phyloP scores from a whole-genome alignment of 2,888 invertebrate species.

The Lasius platythorax region DNA sequence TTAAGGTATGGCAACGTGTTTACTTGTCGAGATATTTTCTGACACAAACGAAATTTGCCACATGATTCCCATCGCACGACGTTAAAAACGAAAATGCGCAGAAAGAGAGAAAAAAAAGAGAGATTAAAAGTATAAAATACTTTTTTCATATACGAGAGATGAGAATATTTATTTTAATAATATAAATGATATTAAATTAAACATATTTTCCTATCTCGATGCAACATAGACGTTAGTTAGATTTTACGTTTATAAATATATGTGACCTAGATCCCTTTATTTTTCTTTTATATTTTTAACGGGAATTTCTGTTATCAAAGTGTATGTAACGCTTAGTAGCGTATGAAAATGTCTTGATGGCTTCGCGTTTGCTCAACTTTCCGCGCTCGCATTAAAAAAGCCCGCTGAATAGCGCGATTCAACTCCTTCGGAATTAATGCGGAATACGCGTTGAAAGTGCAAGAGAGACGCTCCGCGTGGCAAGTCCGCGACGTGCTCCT shows the following conservation, averaged over 20 bases:
- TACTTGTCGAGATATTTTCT: neutral
- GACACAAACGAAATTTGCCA: constrained; percentile 8
- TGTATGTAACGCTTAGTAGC: neutral
- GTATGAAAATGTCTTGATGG: constrained; percentile 18
- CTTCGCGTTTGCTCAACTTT: neutral
- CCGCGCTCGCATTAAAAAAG: neutral
- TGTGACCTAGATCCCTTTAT: neutral
- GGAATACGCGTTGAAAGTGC: constrained; percentile 19
- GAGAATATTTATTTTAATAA: neutral
- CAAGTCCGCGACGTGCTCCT: constrained; percentile 20
- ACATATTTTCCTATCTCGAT: neutral
- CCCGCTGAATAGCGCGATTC: constrained; percentile 11
- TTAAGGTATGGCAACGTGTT: neutral
- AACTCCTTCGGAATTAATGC: constrained; percentile 31
- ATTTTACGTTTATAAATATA: neutral
- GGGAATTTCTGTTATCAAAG: neutral
- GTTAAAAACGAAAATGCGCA: neutral
- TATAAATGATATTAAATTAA: neutral
- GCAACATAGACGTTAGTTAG: neutral
- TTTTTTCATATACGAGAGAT: neutral
- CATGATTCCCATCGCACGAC: neutral
- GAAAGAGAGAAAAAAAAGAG: neutral
- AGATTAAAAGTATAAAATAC: neutral
- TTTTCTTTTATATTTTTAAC: neutral
- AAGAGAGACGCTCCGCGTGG: neutral